phyloP scores from a whole-genome alignment of 2,888 invertebrate genomes.

The Zygaena filipendulae region DNA sequence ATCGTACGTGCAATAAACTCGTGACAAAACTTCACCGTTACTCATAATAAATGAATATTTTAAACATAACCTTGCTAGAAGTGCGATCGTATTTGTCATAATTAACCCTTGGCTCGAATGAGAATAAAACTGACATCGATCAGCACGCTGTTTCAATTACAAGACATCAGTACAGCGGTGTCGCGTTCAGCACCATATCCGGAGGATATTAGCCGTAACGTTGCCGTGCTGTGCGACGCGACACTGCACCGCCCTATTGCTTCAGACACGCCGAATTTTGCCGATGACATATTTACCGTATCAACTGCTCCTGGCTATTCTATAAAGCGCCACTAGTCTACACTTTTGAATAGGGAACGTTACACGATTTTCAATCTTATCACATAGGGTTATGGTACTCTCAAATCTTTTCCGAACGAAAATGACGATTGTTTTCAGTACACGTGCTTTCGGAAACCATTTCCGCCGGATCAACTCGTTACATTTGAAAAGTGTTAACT shows the following conservation, averaged over 20 bases:
- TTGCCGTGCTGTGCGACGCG: conserved; percentile 25
- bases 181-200: conserved; percentile 44
- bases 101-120: too few relatives aligned
- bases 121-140: conserved; percentile 28
- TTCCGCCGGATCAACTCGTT: conserved; percentile 53
- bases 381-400: too few relatives aligned
- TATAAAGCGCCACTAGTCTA: too few relatives aligned
- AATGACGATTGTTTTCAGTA: too few relatives aligned
- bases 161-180: conserved; percentile 45
- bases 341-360: not conserved
- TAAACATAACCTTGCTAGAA: too few relatives aligned
- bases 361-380: conserved; percentile 14
- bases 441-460: conserved; percentile 24
- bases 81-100: too few relatives aligned
- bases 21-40: too few relatives aligned
- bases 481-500: conserved; percentile 44
- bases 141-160: conserved; percentile 60
- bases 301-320: conserved; percentile 22
- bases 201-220: conserved; percentile 56
- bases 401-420: too few relatives aligned
- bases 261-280: conserved; percentile 46
- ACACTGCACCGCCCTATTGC: conserved; percentile 26
- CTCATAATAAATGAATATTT: too few relatives aligned
- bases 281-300: conserved; percentile 55
- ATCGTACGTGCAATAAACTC: too few relatives aligned